phyloP scores from a whole-genome alignment of 1,140 invertebrate species.

The Ostrea edulis region DNA sequence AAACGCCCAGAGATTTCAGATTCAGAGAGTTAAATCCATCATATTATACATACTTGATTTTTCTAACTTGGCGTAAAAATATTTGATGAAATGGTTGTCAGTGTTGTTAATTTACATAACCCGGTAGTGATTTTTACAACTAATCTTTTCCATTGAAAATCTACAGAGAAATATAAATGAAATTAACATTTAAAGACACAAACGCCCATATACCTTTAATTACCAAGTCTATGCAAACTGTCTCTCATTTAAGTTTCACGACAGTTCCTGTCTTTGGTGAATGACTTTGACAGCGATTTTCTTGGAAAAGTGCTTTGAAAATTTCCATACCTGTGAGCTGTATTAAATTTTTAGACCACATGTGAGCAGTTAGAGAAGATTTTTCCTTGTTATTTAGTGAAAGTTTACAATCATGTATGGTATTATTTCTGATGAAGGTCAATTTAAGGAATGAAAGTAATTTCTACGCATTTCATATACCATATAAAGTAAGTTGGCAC shows the following conservation, averaged over 20 bases:
- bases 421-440: too few species aligned
- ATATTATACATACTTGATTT: background rate
- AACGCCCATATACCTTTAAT: constrained; percentile 24
- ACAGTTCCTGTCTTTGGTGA: background rate
- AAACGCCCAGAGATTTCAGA: background rate
- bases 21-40: background rate
- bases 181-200: constrained; percentile 15
- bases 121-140: constrained; percentile 36
- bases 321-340: too few species aligned
- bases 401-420: too few species aligned
- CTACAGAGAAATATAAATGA: background rate
- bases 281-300: background rate
- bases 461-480: too few species aligned
- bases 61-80: background rate
- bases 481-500: too few species aligned
- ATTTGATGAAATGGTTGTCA: constrained; percentile 32
- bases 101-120: constrained; percentile 8
- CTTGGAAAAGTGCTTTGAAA: background rate
- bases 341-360: too few species aligned
- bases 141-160: background rate
- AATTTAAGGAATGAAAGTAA: too few species aligned
- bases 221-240: background rate
- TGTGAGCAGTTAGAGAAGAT: too few species aligned
- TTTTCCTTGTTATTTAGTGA: too few species aligned
- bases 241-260: background rate